These are phyloP conservation scores for Iselma pallidipennis DNA, from an alignment of 2,888 invertebrate species.

Conservation along the genomic window DNA sequence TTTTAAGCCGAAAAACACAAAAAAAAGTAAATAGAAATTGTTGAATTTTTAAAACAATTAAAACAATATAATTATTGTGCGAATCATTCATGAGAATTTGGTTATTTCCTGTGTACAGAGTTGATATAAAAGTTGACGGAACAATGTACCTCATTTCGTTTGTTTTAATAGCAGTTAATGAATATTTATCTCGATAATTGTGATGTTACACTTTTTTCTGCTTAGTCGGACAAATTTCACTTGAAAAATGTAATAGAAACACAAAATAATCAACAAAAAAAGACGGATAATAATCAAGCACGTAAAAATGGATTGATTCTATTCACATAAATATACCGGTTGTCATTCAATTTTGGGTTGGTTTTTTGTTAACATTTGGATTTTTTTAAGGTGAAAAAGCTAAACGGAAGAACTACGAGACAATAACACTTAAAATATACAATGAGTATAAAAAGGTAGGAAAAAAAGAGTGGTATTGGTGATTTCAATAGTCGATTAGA, in stretches of 20 bases:
- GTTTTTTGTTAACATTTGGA: not conserved
- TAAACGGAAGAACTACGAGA: not conserved
- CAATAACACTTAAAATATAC: too few relatives aligned
- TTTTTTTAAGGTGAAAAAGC: slow-evolving; percentile 14
- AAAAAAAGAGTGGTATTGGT: not conserved
- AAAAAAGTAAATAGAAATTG: not conserved
- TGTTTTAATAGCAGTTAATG: slow-evolving; percentile 33
- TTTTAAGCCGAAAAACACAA: too few relatives aligned
- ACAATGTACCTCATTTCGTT: slow-evolving; percentile 36
- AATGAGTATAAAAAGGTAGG: slow-evolving; percentile 6
- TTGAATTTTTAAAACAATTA: slow-evolving; percentile 18
- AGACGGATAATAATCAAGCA: not conserved
- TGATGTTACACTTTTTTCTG: slow-evolving; percentile 33
- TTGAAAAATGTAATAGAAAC: slow-evolving; percentile 20
- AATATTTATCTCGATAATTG: slow-evolving; percentile 36
- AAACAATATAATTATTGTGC: slow-evolving; percentile 27
- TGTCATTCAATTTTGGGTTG: not conserved
- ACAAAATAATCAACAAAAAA: not conserved
- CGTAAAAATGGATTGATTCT: not conserved
- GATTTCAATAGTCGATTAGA: not conserved
- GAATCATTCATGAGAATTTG: slow-evolving; percentile 35
- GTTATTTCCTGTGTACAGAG: slow-evolving; percentile 33
- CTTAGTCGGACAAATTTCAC: slow-evolving; percentile 26
- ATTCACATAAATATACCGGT: not conserved
- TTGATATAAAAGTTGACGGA: slow-evolving; percentile 11